Conservation (phyloP, 1,140 invertebrate genomes). For the Drosophila bipectinata region DNA sequence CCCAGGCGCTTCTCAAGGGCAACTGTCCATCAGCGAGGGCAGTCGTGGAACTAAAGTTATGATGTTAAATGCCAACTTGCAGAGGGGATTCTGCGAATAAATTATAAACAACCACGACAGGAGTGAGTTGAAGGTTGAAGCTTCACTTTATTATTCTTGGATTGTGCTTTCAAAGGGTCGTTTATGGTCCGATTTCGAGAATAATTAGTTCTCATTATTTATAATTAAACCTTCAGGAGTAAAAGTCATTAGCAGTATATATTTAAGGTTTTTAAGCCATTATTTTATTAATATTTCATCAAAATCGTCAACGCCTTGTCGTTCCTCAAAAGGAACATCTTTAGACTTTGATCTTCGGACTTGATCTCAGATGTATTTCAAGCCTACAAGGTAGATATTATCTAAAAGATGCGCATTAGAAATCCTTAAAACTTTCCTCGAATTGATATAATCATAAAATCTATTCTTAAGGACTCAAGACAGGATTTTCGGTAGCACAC, state of each 20-base stretch:
- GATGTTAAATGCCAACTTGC: slow-evolving; percentile 45
- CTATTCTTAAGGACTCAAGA: not conserved
- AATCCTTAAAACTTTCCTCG: slow-evolving; percentile 4
- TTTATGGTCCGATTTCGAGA: not conserved
- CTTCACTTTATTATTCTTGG: not conserved
- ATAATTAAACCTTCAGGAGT: too few relatives aligned
- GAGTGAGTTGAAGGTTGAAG: not conserved
- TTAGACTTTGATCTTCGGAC: too few relatives aligned
- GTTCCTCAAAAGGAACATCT: too few relatives aligned
- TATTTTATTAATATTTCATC: too few relatives aligned
- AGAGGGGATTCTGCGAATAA: slow-evolving; percentile 53
- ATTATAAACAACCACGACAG: slow-evolving; percentile 17
- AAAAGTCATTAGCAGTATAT: too few relatives aligned
- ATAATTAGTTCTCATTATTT: not conserved
- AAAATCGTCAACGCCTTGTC: too few relatives aligned
- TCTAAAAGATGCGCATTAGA: too few relatives aligned
- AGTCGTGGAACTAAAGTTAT: slow-evolving; percentile 25
- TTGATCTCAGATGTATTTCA: too few relatives aligned
- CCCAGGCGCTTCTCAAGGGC: slow-evolving; percentile 51
- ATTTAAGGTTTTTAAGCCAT: too few relatives aligned
- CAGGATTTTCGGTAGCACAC: slow-evolving; percentile 17
- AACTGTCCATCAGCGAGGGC: slow-evolving; percentile 17
- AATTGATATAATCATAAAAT: not conserved
- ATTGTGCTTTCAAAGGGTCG: not conserved
- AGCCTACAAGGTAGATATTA: too few relatives aligned